Conservation (phyloP, 2,888 invertebrate species). For the Esperia sulphurella region DNA sequence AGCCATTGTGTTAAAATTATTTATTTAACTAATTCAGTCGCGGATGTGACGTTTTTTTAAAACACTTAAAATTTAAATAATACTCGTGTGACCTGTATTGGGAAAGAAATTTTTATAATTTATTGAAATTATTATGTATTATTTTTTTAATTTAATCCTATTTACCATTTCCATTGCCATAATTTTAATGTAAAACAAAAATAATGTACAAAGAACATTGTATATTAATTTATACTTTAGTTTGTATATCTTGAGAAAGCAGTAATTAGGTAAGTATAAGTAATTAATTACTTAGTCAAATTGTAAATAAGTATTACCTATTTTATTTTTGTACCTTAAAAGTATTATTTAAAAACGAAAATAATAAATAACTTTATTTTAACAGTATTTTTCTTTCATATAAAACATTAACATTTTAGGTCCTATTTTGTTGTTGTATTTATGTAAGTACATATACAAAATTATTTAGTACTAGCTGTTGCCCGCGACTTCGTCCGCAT, state of each 20-base stretch:
- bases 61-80: background rate
- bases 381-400: too few relatives aligned
- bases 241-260: background rate
- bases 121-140: background rate
- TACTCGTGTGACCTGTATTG: background rate
- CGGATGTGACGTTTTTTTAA: background rate
- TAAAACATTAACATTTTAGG: too few relatives aligned
- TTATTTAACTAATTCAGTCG: background rate
- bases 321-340: slow-evolving; percentile 39
- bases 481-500: too few relatives aligned
- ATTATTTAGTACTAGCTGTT: too few relatives aligned
- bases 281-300: slow-evolving; percentile 9
- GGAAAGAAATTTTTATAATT: slow-evolving; percentile 2
- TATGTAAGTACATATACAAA: too few relatives aligned
- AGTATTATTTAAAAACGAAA: slow-evolving; percentile 53
- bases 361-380: slow-evolving; percentile 13
- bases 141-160: background rate
- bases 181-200: slow-evolving; percentile 15
- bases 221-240: background rate
- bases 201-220: slow-evolving; percentile 38
- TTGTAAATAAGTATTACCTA: slow-evolving; percentile 32
- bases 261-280: background rate
- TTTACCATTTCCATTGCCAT: slow-evolving; percentile 10
- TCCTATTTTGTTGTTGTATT: too few relatives aligned
- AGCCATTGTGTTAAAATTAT: slow-evolving; percentile 31